These are phyloP conservation scores for Petrocephalus schoutedeni DNA, from an alignment of 2,797 vertebrate species.

Conservation along the genomic window DNA sequence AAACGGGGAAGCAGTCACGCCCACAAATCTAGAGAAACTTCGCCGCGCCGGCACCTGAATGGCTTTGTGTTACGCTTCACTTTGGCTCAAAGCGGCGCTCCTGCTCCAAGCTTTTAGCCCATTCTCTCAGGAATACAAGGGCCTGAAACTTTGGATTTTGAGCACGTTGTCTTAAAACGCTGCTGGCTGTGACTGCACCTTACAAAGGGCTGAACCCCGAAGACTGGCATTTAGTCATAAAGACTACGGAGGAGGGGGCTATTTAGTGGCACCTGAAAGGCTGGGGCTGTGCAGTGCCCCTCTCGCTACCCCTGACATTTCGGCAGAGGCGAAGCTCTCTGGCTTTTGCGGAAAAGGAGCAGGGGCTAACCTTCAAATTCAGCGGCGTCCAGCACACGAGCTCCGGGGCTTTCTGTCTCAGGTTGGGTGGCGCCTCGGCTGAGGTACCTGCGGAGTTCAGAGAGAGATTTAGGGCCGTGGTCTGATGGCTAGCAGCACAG, in stretches of 20 bases:
- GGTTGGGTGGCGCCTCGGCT: neutral
- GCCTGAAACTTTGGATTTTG: neutral
- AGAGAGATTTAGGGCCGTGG: neutral
- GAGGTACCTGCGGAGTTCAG: neutral
- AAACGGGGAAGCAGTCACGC: neutral
- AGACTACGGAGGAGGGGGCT: neutral
- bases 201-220: neutral
- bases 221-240: slow-evolving; percentile 13
- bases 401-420: neutral
- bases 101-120: neutral
- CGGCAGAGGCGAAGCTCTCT: neutral
- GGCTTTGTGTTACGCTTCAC: neutral
- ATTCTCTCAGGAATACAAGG: neutral
- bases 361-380: slow-evolving; percentile 23
- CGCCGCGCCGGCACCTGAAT: neutral
- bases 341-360: neutral
- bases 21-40: neutral
- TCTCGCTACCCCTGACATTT: slow-evolving; percentile 24
- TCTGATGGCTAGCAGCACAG: neutral
- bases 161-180: neutral
- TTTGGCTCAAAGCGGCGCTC: neutral
- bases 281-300: neutral
- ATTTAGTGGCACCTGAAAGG: neutral
- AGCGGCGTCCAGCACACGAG: neutral
- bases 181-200: neutral